Evolutionary conservation across 2,113 vertebrate species (phyloP).

Genomic region (Heloderma charlesbogerti): DNA sequence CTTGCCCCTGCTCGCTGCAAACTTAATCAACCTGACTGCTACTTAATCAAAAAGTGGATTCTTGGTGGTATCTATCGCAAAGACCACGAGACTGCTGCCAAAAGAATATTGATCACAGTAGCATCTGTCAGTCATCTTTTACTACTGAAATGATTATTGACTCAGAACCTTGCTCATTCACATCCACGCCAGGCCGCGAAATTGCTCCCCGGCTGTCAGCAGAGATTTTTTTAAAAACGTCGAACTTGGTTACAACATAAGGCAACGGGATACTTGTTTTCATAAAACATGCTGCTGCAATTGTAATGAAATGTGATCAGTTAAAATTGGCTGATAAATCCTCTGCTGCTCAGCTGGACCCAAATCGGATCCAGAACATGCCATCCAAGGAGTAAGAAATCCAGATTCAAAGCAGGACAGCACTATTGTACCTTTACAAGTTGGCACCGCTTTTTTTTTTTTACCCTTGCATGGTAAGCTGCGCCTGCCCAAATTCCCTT

Average conservation of each 20-base stretch:
- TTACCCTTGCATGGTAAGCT: background rate
- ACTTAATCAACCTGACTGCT: background rate
- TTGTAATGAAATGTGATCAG: background rate
- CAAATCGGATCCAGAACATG: background rate
- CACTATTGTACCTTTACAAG: background rate
- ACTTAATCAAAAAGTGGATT: background rate
- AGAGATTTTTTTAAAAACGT: background rate
- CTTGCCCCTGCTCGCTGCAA: background rate
- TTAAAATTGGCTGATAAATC: background rate
- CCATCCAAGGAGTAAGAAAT: background rate
- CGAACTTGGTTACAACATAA: background rate
- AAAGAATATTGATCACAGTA: background rate
- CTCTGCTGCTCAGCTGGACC: background rate
- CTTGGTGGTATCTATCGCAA: background rate
- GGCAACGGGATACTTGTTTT: background rate
- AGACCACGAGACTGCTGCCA: background rate
- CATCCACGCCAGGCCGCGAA: background rate
- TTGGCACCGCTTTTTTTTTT: background rate
- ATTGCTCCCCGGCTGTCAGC: background rate
- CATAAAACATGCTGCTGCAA: background rate
- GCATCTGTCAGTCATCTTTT: background rate
- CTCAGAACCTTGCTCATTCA: background rate
- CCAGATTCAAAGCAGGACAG: background rate
- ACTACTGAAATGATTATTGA: background rate
- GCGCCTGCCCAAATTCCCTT: background rate